Conservation (phyloP, 2,113 vertebrate genomes). For the Strix aluco region DNA sequence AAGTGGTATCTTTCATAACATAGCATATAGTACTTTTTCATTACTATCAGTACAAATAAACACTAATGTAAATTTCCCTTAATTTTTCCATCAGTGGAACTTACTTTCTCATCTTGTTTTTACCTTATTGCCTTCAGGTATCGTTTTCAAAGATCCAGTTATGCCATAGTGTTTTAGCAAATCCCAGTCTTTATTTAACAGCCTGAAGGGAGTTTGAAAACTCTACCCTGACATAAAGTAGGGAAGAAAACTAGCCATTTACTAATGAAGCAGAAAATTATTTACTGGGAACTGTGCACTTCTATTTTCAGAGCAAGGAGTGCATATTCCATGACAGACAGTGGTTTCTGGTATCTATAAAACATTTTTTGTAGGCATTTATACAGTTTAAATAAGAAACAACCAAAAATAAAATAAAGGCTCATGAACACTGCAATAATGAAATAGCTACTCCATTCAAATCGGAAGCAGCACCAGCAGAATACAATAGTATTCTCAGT, state of each 20-base stretch:
- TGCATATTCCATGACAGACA: neutral
- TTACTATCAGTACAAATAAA: neutral
- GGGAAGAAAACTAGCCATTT: neutral
- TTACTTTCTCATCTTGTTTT: neutral
- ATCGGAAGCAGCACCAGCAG: neutral
- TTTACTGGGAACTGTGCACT: neutral
- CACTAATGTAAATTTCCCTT: neutral
- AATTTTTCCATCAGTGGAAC: neutral
- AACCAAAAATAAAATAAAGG: neutral
- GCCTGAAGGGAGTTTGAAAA: neutral
- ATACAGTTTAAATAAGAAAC: neutral
- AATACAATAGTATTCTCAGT: neutral
- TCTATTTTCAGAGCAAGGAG: neutral
- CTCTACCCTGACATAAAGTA: neutral
- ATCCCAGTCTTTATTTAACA: neutral
- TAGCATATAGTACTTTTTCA: neutral
- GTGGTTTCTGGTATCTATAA: neutral
- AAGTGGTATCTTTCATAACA: neutral
- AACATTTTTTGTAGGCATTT: neutral
- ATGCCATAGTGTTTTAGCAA: neutral
- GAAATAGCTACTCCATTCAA: neutral
- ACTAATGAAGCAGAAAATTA: neutral
- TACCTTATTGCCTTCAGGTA: neutral
- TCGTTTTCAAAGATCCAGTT: neutral
- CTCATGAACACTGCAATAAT: neutral